These are phyloP conservation scores for Blastomussa wellsi DNA, from an alignment of 92 coral and sea anemone species.

Conservation along the genomic window DNA sequence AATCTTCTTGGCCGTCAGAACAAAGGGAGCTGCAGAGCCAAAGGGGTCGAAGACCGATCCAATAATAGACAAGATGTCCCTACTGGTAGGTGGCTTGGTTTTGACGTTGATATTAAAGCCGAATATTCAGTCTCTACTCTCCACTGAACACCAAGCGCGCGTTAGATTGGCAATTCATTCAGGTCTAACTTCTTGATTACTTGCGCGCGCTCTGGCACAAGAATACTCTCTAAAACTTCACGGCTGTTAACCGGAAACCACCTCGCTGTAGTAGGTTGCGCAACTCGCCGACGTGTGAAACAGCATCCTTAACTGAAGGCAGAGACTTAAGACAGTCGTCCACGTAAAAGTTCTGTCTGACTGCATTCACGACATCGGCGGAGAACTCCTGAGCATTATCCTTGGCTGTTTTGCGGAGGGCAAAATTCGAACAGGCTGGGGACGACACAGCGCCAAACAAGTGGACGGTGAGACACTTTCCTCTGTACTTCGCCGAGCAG, in stretches of 20 bases:
- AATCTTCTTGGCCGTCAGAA: constrained; percentile 9
- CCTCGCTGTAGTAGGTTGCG: constrained; percentile 11
- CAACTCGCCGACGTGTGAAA: constrained; percentile 1
- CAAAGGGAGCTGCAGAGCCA: constrained; percentile 17
- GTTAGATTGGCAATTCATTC: background rate
- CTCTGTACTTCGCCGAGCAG: constrained; percentile 3
- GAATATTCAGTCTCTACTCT: background rate
- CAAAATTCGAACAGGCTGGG: constrained; percentile 23
- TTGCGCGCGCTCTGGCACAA: constrained; percentile 1
- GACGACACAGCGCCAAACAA: constrained; percentile 17
- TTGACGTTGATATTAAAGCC: background rate
- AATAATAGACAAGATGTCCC: background rate
- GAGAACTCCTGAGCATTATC: background rate
- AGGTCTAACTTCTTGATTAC: background rate
- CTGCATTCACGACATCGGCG: background rate
- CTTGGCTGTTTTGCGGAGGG: constrained; percentile 10
- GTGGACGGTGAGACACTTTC: constrained; percentile 2
- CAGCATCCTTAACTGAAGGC: constrained; percentile 4
- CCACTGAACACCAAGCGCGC: constrained; percentile 30
- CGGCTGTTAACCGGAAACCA: constrained; percentile 35
- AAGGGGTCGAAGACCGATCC: constrained; percentile 8
- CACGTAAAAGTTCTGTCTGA: background rate
- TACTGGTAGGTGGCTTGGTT: background rate
- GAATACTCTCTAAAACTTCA: constrained; percentile 5
- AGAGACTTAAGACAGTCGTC: constrained; percentile 40